These are phyloP conservation scores for Menidia menidia DNA, from an alignment of 2,797 vertebrate species.

Conservation along the genomic window DNA sequence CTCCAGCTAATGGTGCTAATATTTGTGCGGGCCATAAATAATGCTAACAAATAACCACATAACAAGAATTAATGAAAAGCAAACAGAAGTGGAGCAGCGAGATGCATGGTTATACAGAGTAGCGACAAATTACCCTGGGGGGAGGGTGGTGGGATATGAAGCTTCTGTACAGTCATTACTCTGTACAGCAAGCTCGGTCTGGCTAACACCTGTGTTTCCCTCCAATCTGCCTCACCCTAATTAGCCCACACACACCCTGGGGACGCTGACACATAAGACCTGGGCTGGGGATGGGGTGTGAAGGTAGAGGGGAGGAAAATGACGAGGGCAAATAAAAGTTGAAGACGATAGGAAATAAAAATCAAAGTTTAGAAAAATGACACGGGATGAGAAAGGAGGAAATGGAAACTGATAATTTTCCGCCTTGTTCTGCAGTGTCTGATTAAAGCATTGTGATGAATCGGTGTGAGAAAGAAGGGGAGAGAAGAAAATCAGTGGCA, in stretches of 20 bases:
- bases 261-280: slow-evolving; percentile 81
- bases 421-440: slow-evolving; percentile 27
- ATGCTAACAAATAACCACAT: slow-evolving; percentile 86
- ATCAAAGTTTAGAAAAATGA: slow-evolving; percentile 6
- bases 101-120: slow-evolving; percentile 93
- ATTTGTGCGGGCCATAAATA: slow-evolving; percentile 96
- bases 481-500: slow-evolving; percentile 1
- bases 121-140: slow-evolving; percentile 92
- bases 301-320: slow-evolving; percentile 27
- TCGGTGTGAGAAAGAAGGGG: slow-evolving; percentile 20
- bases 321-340: slow-evolving; percentile 62
- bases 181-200: slow-evolving; percentile 89
- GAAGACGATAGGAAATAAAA: slow-evolving; percentile 17
- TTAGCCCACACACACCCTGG: slow-evolving; percentile 94
- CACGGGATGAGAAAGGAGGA: background rate
- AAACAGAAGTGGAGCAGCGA: slow-evolving; percentile 94
- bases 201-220: slow-evolving; percentile 97
- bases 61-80: slow-evolving; percentile 86
- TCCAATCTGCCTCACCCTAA: slow-evolving; percentile 95
- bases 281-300: slow-evolving; percentile 46
- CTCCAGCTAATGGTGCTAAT: slow-evolving; percentile 90
- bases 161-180: slow-evolving; percentile 93
- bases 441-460: slow-evolving; percentile 46
- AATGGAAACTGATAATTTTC: slow-evolving; percentile 10
- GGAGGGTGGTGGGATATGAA: slow-evolving; percentile 74